Conservation (phyloP, 2,797 vertebrate species). For the Artibeus lituratus region DNA sequence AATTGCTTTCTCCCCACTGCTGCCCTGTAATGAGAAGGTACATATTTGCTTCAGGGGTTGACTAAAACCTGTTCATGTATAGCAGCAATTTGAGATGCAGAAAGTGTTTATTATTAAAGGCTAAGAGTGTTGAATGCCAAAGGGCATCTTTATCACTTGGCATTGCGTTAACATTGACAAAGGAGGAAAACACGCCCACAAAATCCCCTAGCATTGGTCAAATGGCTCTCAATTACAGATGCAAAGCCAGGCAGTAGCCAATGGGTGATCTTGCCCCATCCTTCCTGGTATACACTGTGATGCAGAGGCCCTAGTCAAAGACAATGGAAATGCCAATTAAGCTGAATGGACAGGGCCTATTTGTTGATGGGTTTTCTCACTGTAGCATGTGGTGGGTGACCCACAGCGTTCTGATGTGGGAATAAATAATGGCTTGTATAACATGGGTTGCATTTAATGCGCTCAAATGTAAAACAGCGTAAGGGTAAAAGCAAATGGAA, state of each 20-base stretch:
- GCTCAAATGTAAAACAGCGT: slow-evolving; percentile 57
- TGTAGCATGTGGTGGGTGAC: slow-evolving; percentile 59
- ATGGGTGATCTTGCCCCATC: slow-evolving; percentile 18
- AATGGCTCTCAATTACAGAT: slow-evolving; percentile 5
- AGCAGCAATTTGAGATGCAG: slow-evolving; percentile 82
- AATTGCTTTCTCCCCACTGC: slow-evolving; percentile 81
- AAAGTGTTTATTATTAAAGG: slow-evolving; percentile 84
- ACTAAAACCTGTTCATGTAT: slow-evolving; percentile 82
- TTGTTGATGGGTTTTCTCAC: slow-evolving; percentile 66
- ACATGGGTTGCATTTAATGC: slow-evolving; percentile 58
- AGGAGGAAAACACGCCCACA: slow-evolving; percentile 70
- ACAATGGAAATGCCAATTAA: slow-evolving; percentile 71
- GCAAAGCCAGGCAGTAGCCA: slow-evolving; percentile 41
- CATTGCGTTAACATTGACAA: slow-evolving; percentile 81
- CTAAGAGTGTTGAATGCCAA: slow-evolving; percentile 80
- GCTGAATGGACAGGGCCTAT: slow-evolving; percentile 60
- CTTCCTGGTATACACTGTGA: neutral
- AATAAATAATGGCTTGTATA: slow-evolving; percentile 71
- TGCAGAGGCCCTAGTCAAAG: slow-evolving; percentile 61
- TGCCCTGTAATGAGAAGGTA: slow-evolving; percentile 84
- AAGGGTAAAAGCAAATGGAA: slow-evolving; percentile 40
- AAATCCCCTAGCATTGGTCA: slow-evolving; percentile 71
- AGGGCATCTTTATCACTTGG: slow-evolving; percentile 82
- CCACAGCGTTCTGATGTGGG: slow-evolving; percentile 54
- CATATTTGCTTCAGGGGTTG: slow-evolving; percentile 80